Evolutionary conservation across 2,113 vertebrate species (phyloP), one percentile per base, ranked within the genome.

Genomic region (Thalassoma bifasciatum): DNA sequence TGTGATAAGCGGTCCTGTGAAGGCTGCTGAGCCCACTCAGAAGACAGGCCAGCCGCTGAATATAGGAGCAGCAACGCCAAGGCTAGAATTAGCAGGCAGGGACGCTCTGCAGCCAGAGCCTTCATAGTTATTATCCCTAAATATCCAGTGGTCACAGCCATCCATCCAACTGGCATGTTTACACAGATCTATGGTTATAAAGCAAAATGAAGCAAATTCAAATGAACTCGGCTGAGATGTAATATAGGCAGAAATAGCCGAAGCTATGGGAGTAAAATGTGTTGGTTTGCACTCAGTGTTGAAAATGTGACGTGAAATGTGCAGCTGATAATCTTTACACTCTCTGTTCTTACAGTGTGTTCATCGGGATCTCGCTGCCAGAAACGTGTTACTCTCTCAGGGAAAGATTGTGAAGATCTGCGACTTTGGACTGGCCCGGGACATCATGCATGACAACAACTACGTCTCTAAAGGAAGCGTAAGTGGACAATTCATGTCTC

Each of bases 391-490:
- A n/a, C 92, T 99, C 79, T 98, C 98, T 49, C 97, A 99, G 81
- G 98, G 98, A 58, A 99, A 97, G 88, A 98, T 99, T 0, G 97
- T 99, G 86, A 99, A 99, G 94, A 99, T 99, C 90, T 99, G 98
- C 85, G 98, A 99, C 91, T 99, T 99, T 52, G 98, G 98, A 16
- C 88, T 99, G 85, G 98, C 98, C 73, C 95, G 98, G 83, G 98
- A 99, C 90, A 99, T 99, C 91, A 99, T 99, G 98, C 98, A 99
- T 6, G 98, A 99, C 88, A 98, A 97, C 62, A 99, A 99, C 94
- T 99, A 99, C 10, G 98, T 99, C 78, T 99, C 98, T 50, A 99
- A 99, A 93, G 98, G 98, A 90, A 99, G 97, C 0, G 98, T 99
- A 94, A 59, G 98, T 97, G 16, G n/a, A 58, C 2, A 1, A 1